Base-by-base conservation (phyloP, 1,140 invertebrate species). In the Pachypeltis micranthus region DNA sequence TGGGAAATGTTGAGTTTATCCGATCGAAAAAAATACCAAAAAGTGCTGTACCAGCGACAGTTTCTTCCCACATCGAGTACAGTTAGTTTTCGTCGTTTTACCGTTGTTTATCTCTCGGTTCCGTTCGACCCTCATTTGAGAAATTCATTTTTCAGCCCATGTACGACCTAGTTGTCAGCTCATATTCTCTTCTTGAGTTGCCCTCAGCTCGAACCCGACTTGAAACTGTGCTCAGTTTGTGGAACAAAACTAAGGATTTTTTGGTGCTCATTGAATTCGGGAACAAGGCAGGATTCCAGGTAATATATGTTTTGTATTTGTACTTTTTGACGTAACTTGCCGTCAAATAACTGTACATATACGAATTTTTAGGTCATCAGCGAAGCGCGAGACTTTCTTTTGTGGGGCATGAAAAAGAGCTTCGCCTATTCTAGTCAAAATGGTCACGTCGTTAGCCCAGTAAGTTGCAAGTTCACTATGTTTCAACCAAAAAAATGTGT, bases 251-350 rank as follows among this genome's bases (percentile, higher is more conserved):
- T 12, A 77, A 83, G 63, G 80, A 85, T 16, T 91, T 88, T 72
- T 75, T 96, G 67, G 79, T 96, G 31, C 76, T 96, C 39, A 81
- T 93, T 14, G 93, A 96, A 76, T 79, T 86, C 68, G 93, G 93
- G 3, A 86, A 84, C 0, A 85, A 82, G 68, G 81, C 84, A 44
- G 92, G 91, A 4, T 94, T 87, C 69, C 77, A 81, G 71, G 78
- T 87, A 71, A 71, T 63, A 10, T 7, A 39, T 39, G 7, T 67
- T 62, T 67, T 65, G 55, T 58, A 51, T 58, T 34, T 57, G 58
- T 64, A 59, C 21, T 61, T 58, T 55, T n/a, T n/a, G n/a, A n/a
- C n/a, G n/a, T n/a, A n/a, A n/a, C n/a, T n/a, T n/a, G n/a, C n/a
- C n/a, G n/a, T n/a, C n/a, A n/a, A n/a, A n/a, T n/a, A n/a, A n/a